Percentiles rank a stretch among this genome's conserved stretches.
Evolutionary conservation across 2,797 vertebrate genomes (phyloP).

Genomic region (Girardinus metallicus): DNA sequence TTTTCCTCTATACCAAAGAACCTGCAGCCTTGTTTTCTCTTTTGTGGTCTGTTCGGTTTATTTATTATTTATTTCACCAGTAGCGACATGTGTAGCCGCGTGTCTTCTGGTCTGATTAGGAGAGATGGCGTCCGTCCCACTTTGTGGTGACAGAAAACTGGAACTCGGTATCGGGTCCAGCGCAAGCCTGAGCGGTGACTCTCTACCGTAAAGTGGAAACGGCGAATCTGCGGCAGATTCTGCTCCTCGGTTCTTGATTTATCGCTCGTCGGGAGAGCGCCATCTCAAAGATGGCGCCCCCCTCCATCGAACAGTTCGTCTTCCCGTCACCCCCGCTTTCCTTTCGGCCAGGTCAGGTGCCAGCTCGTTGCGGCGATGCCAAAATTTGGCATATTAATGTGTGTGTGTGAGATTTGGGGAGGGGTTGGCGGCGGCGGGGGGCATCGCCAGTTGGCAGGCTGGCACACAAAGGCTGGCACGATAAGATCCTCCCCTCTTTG

Average conservation of each 20-base stretch:
- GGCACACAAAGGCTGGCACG: slow-evolving; percentile 77
- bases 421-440: slow-evolving; percentile 41
- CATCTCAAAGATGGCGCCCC: slow-evolving; percentile 53
- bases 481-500: slow-evolving; percentile 72
- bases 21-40: not conserved
- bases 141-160: not conserved
- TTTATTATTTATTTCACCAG: slow-evolving; percentile 2
- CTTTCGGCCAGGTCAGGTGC: slow-evolving; percentile 62
- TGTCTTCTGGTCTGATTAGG: not conserved
- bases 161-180: not conserved
- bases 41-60: not conserved
- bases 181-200: not conserved
- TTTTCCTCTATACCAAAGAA: not conserved
- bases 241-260: slow-evolving; percentile 12
- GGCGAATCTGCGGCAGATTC: not conserved
- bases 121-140: not conserved
- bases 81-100: not conserved
- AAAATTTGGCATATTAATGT: slow-evolving; percentile 43
- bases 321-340: slow-evolving; percentile 23
- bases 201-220: not conserved
- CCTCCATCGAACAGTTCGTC: slow-evolving; percentile 36
- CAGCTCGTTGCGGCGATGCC: slow-evolving; percentile 56
- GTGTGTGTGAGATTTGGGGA: slow-evolving; percentile 22
- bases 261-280: slow-evolving; percentile 16
- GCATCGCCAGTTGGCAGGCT: slow-evolving; percentile 73